Base-by-base conservation (phyloP, 30 jellyfish, hydroid and myxozoan genomes). In the Calvadosia cruxmelitensis region DNA sequence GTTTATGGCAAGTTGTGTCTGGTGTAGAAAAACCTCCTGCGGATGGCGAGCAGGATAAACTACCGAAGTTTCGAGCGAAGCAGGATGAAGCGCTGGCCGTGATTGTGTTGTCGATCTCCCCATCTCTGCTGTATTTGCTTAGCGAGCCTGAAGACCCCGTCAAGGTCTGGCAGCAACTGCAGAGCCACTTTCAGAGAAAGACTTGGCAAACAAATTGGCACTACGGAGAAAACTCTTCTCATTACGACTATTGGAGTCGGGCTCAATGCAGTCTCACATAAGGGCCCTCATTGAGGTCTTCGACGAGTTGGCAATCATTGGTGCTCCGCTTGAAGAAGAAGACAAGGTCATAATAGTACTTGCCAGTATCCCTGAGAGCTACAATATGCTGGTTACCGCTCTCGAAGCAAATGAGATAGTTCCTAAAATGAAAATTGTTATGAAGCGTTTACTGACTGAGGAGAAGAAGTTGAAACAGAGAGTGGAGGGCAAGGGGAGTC, bases 111-210 rank as follows among this genome's bases (percentile, higher is more conserved):
- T n/a, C n/a, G n/a, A n/a, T n/a, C n/a, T n/a, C n/a, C n/a, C 78
- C 70, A n/a, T n/a, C n/a, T 72, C 72, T 52, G 0, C 31, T 77
- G 35, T 77, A 77, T 50, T 42, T 77, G 68, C 78, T 68, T 50
- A 84, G 91, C 3, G 93, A 71, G 29, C 93, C 88, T 34, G 78
- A 76, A 26, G 84, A 69, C 48, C 85, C 92, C 3, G 85, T 35
- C 16, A 78, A 12, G 0, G 92, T 78, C 2, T 69, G 84, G 79
- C 53, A 52, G 67, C 30, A 77, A 29, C 75, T 77, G 10, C 50
- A 76, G 27, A 71, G 36, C 35, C 92, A 78, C 64, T 53, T 78
- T 35, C 88, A 76, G n/a, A 74, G 64, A n/a, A 76, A 66, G 51
- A 65, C 73, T 29, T 67, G 88, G 67, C 52, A 15, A 66, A 75